phyloP scores from a whole-genome alignment of 2,113 vertebrate genomes.

The Oryzias curvinotus region DNA sequence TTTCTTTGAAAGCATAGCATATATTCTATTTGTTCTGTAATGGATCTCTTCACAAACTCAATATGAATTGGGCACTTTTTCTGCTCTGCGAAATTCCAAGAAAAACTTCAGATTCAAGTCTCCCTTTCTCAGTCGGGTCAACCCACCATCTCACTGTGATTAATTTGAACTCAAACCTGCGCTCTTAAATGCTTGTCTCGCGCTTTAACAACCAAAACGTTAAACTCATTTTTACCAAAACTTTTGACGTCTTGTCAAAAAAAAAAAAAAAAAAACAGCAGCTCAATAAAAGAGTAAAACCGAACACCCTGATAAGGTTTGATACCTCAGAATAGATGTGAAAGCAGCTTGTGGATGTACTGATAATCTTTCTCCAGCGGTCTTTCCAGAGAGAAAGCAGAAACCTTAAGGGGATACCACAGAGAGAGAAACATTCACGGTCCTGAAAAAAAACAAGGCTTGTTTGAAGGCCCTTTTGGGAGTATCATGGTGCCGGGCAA shows the following conservation, averaged over 20 bases:
- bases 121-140: constrained; percentile 53
- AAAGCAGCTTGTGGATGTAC: constrained; percentile 65
- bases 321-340: constrained; percentile 65
- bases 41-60: neutral
- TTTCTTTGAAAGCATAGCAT: neutral
- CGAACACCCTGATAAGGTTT: constrained; percentile 57
- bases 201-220: constrained; percentile 14
- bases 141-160: constrained; percentile 56
- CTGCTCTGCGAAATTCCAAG: constrained; percentile 30
- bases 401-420: constrained; percentile 76
- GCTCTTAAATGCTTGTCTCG: constrained; percentile 45
- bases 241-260: constrained; percentile 52
- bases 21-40: neutral
- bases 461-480: constrained; percentile 79
- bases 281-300: constrained; percentile 44
- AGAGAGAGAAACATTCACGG: constrained; percentile 70
- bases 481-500: constrained; percentile 77
- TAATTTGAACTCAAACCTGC: constrained; percentile 61
- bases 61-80: constrained; percentile 16
- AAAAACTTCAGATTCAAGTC: constrained; percentile 52
- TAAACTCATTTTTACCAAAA: constrained; percentile 50
- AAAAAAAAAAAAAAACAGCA: constrained; percentile 29
- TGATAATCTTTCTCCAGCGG: constrained; percentile 64
- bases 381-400: constrained; percentile 66
- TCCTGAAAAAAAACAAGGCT: constrained; percentile 74